These are phyloP conservation scores for Lanistes nyassanus DNA, from an alignment of 1,140 invertebrate genomes.

Conservation along the genomic window DNA sequence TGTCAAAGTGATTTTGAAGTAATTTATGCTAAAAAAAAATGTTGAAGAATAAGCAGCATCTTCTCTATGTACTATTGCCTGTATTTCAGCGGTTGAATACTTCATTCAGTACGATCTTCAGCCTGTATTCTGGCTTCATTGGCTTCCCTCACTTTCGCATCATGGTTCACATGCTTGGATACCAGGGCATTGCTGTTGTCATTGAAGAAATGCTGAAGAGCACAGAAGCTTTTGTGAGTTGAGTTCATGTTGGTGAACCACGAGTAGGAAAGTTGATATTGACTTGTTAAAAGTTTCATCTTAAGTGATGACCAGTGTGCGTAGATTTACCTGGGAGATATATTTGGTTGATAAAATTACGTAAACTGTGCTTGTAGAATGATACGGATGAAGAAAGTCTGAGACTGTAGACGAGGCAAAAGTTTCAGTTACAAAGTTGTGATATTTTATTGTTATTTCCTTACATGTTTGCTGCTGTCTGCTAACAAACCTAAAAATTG, in stretches of 20 bases:
- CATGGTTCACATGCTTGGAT: conserved; percentile 93
- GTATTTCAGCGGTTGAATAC: conserved; percentile 77
- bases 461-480: too few species aligned
- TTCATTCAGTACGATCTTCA: conserved; percentile 92
- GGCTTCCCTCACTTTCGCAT: conserved; percentile 92
- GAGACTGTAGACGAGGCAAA: too few species aligned
- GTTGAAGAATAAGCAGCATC: not conserved
- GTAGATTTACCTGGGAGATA: too few species aligned
- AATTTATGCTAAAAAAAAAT: not conserved
- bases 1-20: not conserved
- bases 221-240: conserved; percentile 80
- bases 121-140: conserved; percentile 89
- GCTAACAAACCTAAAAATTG: too few species aligned
- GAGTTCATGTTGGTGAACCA: not conserved
- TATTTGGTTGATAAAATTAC: too few species aligned
- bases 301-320: too few species aligned
- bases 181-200: conserved; percentile 98
- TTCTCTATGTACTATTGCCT: not conserved
- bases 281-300: too few species aligned
- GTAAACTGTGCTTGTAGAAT: too few species aligned
- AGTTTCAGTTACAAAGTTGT: too few species aligned
- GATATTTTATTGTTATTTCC: too few species aligned
- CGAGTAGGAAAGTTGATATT: too few species aligned
- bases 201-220: conserved; percentile 97
- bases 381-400: too few species aligned